Percentiles rank a stretch among this genome's conserved stretches.
These are phyloP conservation scores for Periophthalmus modestus DNA, from an alignment of 2,113 vertebrate species.

Conservation along the genomic window DNA sequence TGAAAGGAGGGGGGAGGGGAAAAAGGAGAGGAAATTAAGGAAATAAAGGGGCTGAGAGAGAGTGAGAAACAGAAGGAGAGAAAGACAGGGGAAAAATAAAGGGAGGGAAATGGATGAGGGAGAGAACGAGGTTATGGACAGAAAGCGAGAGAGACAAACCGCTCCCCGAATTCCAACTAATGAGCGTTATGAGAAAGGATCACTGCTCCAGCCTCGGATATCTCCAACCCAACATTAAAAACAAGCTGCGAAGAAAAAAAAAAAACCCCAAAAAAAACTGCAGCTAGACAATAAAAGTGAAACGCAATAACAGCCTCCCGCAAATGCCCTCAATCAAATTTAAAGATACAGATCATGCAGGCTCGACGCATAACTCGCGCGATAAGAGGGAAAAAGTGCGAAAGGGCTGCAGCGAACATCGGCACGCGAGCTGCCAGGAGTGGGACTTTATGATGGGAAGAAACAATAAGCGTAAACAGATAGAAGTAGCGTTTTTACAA, in stretches of 20 bases:
- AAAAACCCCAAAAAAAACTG: constrained; percentile 46
- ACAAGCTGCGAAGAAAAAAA: constrained; percentile 47
- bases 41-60: not conserved
- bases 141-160: not conserved
- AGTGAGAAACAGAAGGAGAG: not conserved
- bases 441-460: constrained; percentile 61
- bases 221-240: constrained; percentile 68
- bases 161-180: constrained; percentile 62
- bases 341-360: constrained; percentile 65
- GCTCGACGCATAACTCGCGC: constrained; percentile 55
- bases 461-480: constrained; percentile 75
- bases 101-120: not conserved
- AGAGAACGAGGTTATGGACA: not conserved
- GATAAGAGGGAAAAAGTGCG: constrained; percentile 37
- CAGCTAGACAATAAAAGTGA: constrained; percentile 63
- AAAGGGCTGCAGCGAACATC: not conserved
- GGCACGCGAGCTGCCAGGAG: constrained; percentile 38
- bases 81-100: not conserved
- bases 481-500: constrained; percentile 64
- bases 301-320: constrained; percentile 73
- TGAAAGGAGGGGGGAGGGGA: too few species aligned
- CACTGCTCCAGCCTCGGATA: constrained; percentile 57
- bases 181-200: constrained; percentile 58
- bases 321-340: constrained; percentile 73
- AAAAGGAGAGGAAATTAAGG: not conserved